Evolutionary conservation across 2,113 vertebrate genomes (phyloP), one percentile per base, ranked within the genome.

Genomic region (Euleptes europaea): DNA sequence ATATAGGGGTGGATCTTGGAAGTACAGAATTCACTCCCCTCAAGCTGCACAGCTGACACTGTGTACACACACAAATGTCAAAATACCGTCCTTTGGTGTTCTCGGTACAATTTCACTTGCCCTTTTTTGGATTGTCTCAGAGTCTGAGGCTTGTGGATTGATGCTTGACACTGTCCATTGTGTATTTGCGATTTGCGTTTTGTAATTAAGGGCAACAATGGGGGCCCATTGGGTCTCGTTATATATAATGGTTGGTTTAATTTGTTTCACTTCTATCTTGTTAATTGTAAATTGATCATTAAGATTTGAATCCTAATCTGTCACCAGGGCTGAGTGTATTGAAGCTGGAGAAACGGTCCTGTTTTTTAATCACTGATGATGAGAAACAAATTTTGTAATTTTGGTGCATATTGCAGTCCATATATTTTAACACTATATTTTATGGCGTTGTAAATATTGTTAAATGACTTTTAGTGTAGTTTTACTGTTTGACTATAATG

Each of bases 231-330:
- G 96, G 96, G 96, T 95, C 94, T 96, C 95, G 6, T 97, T 96
- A 96, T 95, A 95, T 96, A 96, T 97, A 97, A 97, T 97, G 96
- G 96, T 97, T 97, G 95, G 96, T 97, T 97, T 97, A 97, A 97
- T 97, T 97, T 97, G 96, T 97, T 97, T 97, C 96, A 96, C 95
- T 97, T 97, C 96, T 96, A 96, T 97, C 96, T 97, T 97, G 96
- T 97, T 97, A 97, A 97, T 97, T 97, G 96, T 97, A 97, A 97
- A 97, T 97, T 97, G 96, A 96, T 97, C 96, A 97, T 97, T 97
- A 96, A 96, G 96, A 97, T 97, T 96, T 96, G 95, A 97, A 96
- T 97, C 95, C 95, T 97, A 97, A 97, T 96, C 95, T 97, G 96
- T 96, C 96, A 97, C 96, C 88, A 96, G 96, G 96, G 96, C 94